A percentile compares a stretch with the other conserved stretches of the same genome.
Evolutionary conservation across 2,888 invertebrate genomes (phyloP).

Genomic region (Chymomyza caudatula): DNA sequence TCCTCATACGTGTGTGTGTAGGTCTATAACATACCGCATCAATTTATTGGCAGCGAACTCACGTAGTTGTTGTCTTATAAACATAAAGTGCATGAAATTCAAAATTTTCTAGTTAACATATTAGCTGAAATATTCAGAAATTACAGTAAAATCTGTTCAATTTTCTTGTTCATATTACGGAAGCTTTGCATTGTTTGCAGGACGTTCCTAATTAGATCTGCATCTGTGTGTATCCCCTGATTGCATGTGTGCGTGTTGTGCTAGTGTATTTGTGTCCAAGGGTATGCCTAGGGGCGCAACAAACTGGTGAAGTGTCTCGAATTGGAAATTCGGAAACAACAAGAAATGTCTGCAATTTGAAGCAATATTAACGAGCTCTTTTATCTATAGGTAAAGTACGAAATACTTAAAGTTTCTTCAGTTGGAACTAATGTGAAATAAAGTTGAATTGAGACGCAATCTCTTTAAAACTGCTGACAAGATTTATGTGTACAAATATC

Average conservation of each 20-base stretch:
- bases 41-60: conserved; percentile 32
- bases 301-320: conserved; percentile 38
- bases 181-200: not conserved
- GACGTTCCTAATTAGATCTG: conserved; percentile 27
- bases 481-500: not conserved
- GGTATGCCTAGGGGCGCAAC: conserved; percentile 29
- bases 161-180: not conserved
- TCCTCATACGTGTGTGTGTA: conserved; percentile 1
- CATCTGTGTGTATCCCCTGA: conserved; percentile 29
- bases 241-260: conserved; percentile 17
- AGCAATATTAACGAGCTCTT: not conserved
- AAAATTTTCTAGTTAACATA: conserved; percentile 26
- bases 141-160: conserved; percentile 45
- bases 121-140: conserved; percentile 38
- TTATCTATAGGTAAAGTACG: not conserved
- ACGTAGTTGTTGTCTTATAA: not conserved
- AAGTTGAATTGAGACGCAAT: not conserved
- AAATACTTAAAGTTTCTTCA: conserved; percentile 31
- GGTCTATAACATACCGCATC: conserved; percentile 14
- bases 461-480: not conserved
- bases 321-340: not conserved
- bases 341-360: not conserved
- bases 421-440: conserved; percentile 61
- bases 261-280: conserved; percentile 31
- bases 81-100: conserved; percentile 16